Conservation (phyloP, 2,797 vertebrate species). For the Rhinatrema bivittatum region DNA sequence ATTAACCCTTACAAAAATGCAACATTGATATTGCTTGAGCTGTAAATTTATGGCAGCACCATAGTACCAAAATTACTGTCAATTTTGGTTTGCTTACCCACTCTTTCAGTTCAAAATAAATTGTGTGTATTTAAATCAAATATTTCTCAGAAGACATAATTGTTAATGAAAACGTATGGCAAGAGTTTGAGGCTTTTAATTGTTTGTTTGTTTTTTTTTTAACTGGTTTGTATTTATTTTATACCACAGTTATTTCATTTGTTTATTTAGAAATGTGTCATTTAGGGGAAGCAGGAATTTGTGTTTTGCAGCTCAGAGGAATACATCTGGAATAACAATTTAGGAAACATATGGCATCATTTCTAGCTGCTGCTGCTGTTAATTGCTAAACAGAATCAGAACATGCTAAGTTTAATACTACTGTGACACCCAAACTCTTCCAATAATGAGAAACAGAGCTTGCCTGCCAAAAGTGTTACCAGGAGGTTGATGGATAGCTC, state of each 20-base stretch:
- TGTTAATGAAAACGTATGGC: not conserved
- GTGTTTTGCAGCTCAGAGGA: conserved; percentile 27
- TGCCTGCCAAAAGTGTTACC: not conserved
- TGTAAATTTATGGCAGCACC: no score
- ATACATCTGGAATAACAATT: conserved; percentile 40
- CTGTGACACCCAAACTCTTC: no score
- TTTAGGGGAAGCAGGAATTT: conserved; percentile 32
- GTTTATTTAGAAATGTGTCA: conserved; percentile 22
- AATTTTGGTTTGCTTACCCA: no score
- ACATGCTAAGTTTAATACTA: no score
- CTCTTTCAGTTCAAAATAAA: no score
- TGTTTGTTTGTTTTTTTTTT: not conserved
- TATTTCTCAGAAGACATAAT: no score
- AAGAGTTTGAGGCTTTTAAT: conserved; percentile 5
- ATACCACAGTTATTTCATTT: conserved; percentile 3
- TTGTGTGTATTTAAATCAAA: no score
- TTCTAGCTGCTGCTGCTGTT: no score
- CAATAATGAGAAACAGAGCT: no score
- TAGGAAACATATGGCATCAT: conserved; percentile 42
- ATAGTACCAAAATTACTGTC: no score
- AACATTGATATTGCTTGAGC: no score
- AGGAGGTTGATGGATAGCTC: not conserved
- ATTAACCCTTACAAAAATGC: not conserved
- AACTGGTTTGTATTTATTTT: not conserved
- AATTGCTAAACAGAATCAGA: no score